Base-by-base conservation (phyloP, 1,140 invertebrate genomes). In the Zaprionus nigranus region DNA sequence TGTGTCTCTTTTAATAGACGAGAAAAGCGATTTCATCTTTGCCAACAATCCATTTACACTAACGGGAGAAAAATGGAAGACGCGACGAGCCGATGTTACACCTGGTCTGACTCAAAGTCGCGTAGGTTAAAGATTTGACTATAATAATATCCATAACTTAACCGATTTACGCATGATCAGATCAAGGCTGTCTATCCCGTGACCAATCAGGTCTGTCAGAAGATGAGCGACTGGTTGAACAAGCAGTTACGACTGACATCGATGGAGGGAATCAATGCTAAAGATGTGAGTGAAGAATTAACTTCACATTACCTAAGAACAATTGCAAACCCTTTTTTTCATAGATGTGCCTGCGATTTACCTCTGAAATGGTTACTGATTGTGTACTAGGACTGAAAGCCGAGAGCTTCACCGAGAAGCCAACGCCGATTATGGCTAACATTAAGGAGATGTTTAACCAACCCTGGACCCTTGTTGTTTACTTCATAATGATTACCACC, bases 11-110 rank as follows among this genome's bases (percentile, higher is more conserved):
- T 40, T 79, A n/a, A n/a, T 93, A 0, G 88, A 93, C 46, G 78
- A 92, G 40, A 78, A 94, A n/a, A 62, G 77, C 0, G 94, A 94
- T 77, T 92, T 91, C 6, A 91, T 94, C 24, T 83, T 94, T 36
- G 92, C 87, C 30, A 82, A 86, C 17, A 94, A 94, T 80, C 93
- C 93, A 0, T 94, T 94, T 64, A 46, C 91, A 3, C 60, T 93
- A 30, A 79, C 78, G 12, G 94, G 93, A 17, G 91, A 93, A n/a
- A 70, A 82, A 46, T 95, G 95, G 95, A 95, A 95, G 75, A 76
- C 93, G n/a, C 92, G 93, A 11, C 82, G 95, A 36, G 91, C 88
- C 7, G 93, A 94, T 59, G 88, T 95, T 15, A 94, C 94, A 28
- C 94, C 94, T 9, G 94, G 94, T 3, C 93, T 95, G 53, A 95